phyloP scores from a whole-genome alignment of 2,113 vertebrate species.

The Myrmecobius fasciatus region DNA sequence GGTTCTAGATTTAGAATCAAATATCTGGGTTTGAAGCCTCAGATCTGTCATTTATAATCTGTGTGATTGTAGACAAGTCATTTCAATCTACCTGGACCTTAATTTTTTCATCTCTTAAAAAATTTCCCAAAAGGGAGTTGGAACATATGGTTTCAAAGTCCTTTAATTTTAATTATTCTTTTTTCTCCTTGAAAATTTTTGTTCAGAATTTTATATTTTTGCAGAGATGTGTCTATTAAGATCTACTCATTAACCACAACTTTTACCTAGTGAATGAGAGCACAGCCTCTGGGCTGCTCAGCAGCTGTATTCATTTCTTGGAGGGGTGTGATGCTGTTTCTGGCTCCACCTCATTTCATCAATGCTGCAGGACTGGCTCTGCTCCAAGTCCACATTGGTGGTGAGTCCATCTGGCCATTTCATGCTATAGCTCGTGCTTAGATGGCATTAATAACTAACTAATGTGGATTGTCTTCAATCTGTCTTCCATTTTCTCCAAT shows the following conservation, averaged over 20 bases:
- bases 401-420: neutral
- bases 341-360: neutral
- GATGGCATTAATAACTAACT: neutral
- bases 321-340: neutral
- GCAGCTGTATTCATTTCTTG: slow-evolving; percentile 5
- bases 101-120: neutral
- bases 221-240: neutral
- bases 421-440: neutral
- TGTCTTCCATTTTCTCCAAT: neutral
- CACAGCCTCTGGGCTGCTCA: neutral
- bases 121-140: too few species aligned
- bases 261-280: neutral
- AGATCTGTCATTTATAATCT: neutral
- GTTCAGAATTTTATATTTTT: neutral
- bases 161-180: neutral
- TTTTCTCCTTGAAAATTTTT: neutral
- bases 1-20: neutral
- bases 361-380: neutral
- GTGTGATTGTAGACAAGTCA: neutral
- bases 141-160: neutral
- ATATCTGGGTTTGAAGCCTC: neutral
- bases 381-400: neutral
- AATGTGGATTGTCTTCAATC: neutral
- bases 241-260: neutral
- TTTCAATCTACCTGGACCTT: neutral